A percentile compares a stretch with the other conserved stretches of the same genome.
Evolutionary conservation across 2,113 vertebrate genomes (phyloP).

Genomic region (Apistogramma diplotaenia): DNA sequence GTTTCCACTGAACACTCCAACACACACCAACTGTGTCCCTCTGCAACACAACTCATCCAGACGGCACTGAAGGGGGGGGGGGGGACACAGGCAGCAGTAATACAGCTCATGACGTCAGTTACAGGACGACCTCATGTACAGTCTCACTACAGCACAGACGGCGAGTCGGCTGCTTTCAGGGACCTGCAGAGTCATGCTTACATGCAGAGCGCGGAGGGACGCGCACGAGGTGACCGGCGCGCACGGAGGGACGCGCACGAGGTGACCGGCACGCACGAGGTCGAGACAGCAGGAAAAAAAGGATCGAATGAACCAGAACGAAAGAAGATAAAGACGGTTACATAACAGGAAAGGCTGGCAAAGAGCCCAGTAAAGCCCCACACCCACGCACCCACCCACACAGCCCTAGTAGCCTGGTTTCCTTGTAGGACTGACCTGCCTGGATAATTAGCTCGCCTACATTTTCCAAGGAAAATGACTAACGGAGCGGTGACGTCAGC

Average conservation of each 20-base stretch:
- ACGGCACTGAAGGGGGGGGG: background rate
- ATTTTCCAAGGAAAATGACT: background rate
- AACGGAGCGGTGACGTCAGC: background rate
- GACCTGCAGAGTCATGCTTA: conserved; percentile 53
- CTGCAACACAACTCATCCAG: background rate
- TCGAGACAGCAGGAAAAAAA: background rate
- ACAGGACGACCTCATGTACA: background rate
- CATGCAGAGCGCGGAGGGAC: background rate
- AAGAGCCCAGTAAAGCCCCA: background rate
- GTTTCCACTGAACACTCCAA: background rate
- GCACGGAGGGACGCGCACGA: background rate
- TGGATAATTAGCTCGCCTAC: background rate
- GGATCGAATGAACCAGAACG: background rate
- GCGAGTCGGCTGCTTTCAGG: background rate
- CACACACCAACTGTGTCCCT: background rate
- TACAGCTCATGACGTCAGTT: background rate
- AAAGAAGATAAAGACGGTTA: conserved; percentile 19
- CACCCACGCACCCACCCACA: background rate
- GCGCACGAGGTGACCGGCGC: background rate
- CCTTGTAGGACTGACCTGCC: background rate
- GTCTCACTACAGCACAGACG: background rate
- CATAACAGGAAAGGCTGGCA: background rate
- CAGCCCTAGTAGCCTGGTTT: background rate
- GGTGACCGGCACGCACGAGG: background rate
- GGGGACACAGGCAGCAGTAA: background rate